Evolutionary conservation across 2,888 invertebrate species (phyloP).

Genomic region (Rhabditoides inermis): DNA sequence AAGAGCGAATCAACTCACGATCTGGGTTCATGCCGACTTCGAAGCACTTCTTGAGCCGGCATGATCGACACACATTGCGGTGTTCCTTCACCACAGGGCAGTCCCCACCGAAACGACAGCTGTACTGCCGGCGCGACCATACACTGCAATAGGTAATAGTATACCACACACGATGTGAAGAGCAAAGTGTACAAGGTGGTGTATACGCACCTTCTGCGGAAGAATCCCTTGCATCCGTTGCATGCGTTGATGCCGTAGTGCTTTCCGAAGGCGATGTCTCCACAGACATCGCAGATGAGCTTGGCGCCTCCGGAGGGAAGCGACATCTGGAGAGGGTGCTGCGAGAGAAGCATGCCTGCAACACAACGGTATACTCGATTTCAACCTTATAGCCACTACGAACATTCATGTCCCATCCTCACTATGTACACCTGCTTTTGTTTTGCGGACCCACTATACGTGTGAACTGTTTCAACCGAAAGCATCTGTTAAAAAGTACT

Average conservation of each 20-base stretch:
- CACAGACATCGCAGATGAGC: constrained; percentile 32
- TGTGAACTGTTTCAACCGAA: too few species aligned
- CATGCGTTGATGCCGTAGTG: constrained; percentile 39
- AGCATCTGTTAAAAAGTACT: too few species aligned
- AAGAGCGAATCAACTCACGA: too few species aligned
- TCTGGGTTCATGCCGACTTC: constrained; percentile 46
- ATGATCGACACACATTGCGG: constrained; percentile 42
- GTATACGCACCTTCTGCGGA: constrained; percentile 9
- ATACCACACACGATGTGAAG: too few species aligned
- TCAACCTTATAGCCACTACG: too few species aligned
- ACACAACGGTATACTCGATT: too few species aligned
- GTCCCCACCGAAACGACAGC: constrained; percentile 42
- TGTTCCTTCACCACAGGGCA: constrained; percentile 44
- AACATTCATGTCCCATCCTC: too few species aligned
- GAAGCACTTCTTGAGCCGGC: constrained; percentile 43
- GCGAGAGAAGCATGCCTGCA: too few species aligned
- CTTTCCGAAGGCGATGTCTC: constrained; percentile 35
- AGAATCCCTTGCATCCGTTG: constrained; percentile 38
- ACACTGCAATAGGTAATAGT: constrained; percentile 18
- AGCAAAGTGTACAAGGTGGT: too few species aligned
- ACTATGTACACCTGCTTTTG: too few species aligned
- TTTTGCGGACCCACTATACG: too few species aligned
- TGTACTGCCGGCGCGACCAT: constrained; percentile 39
- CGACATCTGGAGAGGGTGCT: too few species aligned
- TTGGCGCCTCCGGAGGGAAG: background rate